Conservation (phyloP, 1,140 invertebrate genomes). For the Anthonomus grandis region DNA sequence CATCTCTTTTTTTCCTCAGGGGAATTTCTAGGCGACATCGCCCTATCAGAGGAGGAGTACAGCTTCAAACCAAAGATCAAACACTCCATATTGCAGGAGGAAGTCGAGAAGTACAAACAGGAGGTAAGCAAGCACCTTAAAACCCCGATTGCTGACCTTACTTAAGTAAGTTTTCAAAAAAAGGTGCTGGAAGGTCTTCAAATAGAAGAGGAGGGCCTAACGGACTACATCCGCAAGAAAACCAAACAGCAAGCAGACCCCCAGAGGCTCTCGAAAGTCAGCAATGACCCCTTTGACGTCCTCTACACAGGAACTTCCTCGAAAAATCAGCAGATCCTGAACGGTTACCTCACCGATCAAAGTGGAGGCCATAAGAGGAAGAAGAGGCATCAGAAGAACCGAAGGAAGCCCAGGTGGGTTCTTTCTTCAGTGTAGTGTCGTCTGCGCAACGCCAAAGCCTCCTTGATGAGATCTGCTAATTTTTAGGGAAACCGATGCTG, state of each 20-base stretch:
- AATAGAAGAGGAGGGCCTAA: constrained; percentile 76
- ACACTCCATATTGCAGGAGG: constrained; percentile 60
- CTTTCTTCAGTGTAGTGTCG: not conserved
- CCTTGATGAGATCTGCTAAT: not conserved
- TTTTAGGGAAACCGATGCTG: too few species aligned
- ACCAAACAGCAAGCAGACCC: constrained; percentile 55
- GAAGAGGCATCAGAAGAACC: constrained; percentile 11
- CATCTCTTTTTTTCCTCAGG: constrained; percentile 56
- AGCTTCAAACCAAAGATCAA: constrained; percentile 53
- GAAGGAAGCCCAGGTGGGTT: not conserved
- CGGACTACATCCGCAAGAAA: constrained; percentile 64
- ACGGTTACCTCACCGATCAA: constrained; percentile 12
- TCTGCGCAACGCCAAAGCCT: not conserved
- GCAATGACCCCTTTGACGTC: constrained; percentile 52
- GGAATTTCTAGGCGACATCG: constrained; percentile 78
- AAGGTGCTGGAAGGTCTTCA: constrained; percentile 70
- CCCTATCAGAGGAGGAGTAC: constrained; percentile 61
- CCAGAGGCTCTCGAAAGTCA: constrained; percentile 43
- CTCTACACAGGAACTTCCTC: constrained; percentile 3
- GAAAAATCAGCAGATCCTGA: constrained; percentile 36
- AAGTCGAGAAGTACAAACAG: constrained; percentile 73
- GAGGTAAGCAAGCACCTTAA: constrained; percentile 50
- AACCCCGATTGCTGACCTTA: not conserved
- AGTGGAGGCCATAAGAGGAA: not conserved
- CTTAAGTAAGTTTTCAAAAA: not conserved